Evolutionary conservation across 2,113 vertebrate genomes (phyloP).

Genomic region (Aspiorhynchus laticeps): DNA sequence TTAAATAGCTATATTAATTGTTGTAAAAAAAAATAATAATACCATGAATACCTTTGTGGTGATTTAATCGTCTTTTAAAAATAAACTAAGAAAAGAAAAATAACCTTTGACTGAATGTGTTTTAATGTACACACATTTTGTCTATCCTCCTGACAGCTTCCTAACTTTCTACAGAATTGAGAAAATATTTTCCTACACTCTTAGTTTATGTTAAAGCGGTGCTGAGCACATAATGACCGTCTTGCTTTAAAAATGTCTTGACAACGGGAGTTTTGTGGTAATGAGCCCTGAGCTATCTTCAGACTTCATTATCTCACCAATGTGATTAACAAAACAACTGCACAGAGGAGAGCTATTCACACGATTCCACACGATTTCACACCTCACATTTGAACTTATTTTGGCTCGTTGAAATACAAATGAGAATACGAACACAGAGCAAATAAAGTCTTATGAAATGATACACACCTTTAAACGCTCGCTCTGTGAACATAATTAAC

Average conservation of each 20-base stretch:
- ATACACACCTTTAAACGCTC: background rate
- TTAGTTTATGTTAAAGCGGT: background rate
- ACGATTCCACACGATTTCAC: constrained; percentile 65
- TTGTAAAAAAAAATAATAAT: background rate
- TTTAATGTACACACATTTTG: background rate
- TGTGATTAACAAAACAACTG: constrained; percentile 67
- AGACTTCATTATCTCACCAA: constrained; percentile 30
- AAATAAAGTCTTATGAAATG: too few species aligned
- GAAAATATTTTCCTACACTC: background rate
- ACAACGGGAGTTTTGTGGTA: constrained; percentile 23
- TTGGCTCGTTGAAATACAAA: background rate
- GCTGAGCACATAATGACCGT: background rate
- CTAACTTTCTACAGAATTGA: background rate
- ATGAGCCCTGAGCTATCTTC: constrained; percentile 33
- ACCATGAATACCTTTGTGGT: background rate
- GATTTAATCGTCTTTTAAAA: background rate
- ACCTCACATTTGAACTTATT: constrained; percentile 50
- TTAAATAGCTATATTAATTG: background rate
- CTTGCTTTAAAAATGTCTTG: constrained; percentile 15
- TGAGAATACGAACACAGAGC: background rate
- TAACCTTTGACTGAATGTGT: background rate
- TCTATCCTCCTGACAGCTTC: background rate
- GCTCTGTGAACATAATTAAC: background rate
- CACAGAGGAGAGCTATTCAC: constrained; percentile 60
- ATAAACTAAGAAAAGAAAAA: background rate